A percentile compares a stretch with the other conserved stretches of the same genome.
Conservation (phyloP, 2,888 invertebrate genomes). For the Chymomyza amoena region DNA sequence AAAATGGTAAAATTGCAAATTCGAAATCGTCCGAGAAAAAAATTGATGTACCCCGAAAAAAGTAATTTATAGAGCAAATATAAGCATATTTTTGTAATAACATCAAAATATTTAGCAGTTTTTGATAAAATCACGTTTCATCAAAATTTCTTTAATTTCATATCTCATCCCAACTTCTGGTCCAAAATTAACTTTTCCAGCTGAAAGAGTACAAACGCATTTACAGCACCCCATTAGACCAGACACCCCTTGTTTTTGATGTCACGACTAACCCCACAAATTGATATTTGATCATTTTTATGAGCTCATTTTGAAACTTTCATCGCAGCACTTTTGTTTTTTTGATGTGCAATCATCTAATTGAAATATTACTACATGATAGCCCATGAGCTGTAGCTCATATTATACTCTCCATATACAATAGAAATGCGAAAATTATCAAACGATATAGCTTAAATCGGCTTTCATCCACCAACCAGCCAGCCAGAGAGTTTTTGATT, state of each 20-base stretch:
- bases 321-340: neutral
- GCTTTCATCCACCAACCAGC: neutral
- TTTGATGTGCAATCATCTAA: neutral
- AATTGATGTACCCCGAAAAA: too few species aligned
- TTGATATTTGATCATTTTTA: neutral
- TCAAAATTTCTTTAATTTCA: too few species aligned
- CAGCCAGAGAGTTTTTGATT: too few species aligned
- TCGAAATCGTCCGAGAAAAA: too few species aligned
- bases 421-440: neutral
- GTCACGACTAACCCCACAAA: neutral
- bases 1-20: too few species aligned
- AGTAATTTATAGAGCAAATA: too few species aligned
- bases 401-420: neutral
- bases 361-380: neutral
- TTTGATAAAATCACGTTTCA: too few species aligned
- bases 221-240: neutral
- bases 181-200: neutral
- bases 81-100: too few species aligned
- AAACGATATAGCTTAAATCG: neutral
- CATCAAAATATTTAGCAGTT: too few species aligned
- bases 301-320: neutral
- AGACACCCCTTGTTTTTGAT: neutral
- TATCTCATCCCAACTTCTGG: too few species aligned
- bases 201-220: neutral
- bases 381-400: neutral